Evolutionary conservation across 2,888 invertebrate genomes (phyloP).

Genomic region (Notodonta ziczac): DNA sequence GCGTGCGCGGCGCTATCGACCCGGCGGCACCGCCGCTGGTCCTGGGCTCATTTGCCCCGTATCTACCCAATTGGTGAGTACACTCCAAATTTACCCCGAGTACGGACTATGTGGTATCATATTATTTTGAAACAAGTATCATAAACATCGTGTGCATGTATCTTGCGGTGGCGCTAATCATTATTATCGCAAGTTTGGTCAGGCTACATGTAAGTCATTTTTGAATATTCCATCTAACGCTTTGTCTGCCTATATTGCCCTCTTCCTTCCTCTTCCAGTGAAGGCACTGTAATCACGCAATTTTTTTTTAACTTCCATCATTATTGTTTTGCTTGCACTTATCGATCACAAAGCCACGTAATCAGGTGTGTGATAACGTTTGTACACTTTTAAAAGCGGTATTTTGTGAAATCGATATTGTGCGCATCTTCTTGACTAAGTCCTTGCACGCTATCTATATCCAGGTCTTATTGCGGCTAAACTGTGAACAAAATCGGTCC

Average conservation of each 20-base stretch:
- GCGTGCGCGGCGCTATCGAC: constrained; percentile 70
- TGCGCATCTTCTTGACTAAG: no score
- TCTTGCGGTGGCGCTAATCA: constrained; percentile 79
- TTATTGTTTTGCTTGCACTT: neutral
- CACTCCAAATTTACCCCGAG: constrained; percentile 56
- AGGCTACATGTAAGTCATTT: constrained; percentile 74
- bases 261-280: no score
- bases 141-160: constrained; percentile 71
- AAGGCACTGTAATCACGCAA: neutral
- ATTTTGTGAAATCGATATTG: neutral
- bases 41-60: constrained; percentile 61
- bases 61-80: constrained; percentile 71
- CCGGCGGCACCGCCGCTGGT: constrained; percentile 17
- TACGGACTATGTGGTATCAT: constrained; percentile 42
- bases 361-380: neutral
- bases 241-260: neutral
- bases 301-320: neutral
- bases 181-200: constrained; percentile 79
- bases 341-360: neutral
- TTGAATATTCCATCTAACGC: neutral
- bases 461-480: no score
- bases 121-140: constrained; percentile 27
- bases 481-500: no score
- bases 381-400: neutral
- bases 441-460: no score